Base-by-base conservation (phyloP, 2,888 invertebrate genomes). In the Ctena decussata region DNA sequence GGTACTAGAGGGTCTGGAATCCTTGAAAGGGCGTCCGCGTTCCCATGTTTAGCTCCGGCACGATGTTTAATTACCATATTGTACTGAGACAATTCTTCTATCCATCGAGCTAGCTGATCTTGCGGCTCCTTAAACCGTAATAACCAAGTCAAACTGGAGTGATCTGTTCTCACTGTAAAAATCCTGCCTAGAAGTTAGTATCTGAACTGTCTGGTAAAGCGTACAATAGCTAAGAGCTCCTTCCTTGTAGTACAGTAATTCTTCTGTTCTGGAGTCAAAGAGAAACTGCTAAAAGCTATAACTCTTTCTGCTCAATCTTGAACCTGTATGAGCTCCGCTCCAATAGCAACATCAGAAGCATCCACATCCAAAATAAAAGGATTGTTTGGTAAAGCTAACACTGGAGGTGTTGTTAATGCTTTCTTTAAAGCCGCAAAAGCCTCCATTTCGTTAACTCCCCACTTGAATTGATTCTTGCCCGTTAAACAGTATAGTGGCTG, bases 121-220 rank as follows among this genome's bases (percentile, higher is more conserved):
- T n/a, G n/a, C n/a, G n/a, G n/a, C n/a, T n/a, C n/a, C n/a, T n/a
- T n/a, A n/a, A n/a, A n/a, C n/a, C n/a, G n/a, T n/a, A 39, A 24
- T 27, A 37, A 12, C 72, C 72, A 72, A 8, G 72, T 72, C 35
- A 72, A 37, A n/a, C 72, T 72, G 2, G 72, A 72, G n/a, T 72
- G 72, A 24, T 72, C 72, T 24, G 72, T 72, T 24, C 72, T 1
- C 39, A 72, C 72, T 21, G 72, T 72, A 21, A 41, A 72, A 6
- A 24, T 2, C 41, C 72, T 35, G 21, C 72, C 72, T 12, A 72
- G 41, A 15, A 72, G 41, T 27, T 60, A n/a, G n/a, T n/a, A n/a
- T n/a, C n/a, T n/a, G n/a, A n/a, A n/a, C n/a, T n/a, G n/a, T n/a
- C n/a, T 60, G 32, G 60, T 18, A 60, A 8, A 30, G 27, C n/a